Percentiles rank a stretch among this genome's conserved stretches.
These are phyloP conservation scores for Eutrigla gurnardus DNA, from an alignment of 2,797 vertebrate species.

Conservation along the genomic window DNA sequence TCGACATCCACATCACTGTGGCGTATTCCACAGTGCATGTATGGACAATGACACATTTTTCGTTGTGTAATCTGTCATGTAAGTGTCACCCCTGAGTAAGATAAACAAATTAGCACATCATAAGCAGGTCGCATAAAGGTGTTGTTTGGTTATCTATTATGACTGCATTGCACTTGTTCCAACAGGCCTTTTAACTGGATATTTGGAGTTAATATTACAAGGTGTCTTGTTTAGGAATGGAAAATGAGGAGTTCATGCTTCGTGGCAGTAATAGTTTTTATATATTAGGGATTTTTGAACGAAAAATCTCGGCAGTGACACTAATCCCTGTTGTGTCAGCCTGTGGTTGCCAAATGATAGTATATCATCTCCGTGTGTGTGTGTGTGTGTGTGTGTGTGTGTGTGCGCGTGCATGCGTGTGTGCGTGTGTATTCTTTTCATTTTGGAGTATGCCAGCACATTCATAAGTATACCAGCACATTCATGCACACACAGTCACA, in stretches of 20 bases:
- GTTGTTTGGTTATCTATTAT: conserved; percentile 58
- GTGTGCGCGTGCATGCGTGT: conserved; percentile 35
- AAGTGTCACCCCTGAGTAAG: conserved; percentile 29
- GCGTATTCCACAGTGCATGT: neutral
- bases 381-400: conserved; percentile 46
- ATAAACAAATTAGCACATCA: conserved; percentile 65
- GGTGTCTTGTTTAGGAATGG: conserved; percentile 64
- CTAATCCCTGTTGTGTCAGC: conserved; percentile 80
- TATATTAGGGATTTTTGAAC: conserved; percentile 67
- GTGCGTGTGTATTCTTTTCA: conserved; percentile 62
- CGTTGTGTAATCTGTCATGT: conserved; percentile 20
- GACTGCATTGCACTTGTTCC: conserved; percentile 54
- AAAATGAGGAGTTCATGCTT: conserved; percentile 62
- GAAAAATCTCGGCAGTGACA: conserved; percentile 65
- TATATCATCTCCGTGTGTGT: conserved; percentile 69
- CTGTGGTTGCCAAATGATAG: conserved; percentile 80
- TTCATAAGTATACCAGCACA: conserved; percentile 67
- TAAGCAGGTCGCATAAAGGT: conserved; percentile 42
- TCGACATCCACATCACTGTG: neutral
- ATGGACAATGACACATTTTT: conserved; percentile 26
- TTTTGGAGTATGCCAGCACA: conserved; percentile 70
- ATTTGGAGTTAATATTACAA: conserved; percentile 63
- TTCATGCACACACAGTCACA: conserved; percentile 49
- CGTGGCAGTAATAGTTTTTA: conserved; percentile 71
- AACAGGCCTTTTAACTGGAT: conserved; percentile 74